These are phyloP conservation scores for Cataglyphis altisquamis DNA, from an alignment of 2,888 invertebrate genomes.

Conservation along the genomic window DNA sequence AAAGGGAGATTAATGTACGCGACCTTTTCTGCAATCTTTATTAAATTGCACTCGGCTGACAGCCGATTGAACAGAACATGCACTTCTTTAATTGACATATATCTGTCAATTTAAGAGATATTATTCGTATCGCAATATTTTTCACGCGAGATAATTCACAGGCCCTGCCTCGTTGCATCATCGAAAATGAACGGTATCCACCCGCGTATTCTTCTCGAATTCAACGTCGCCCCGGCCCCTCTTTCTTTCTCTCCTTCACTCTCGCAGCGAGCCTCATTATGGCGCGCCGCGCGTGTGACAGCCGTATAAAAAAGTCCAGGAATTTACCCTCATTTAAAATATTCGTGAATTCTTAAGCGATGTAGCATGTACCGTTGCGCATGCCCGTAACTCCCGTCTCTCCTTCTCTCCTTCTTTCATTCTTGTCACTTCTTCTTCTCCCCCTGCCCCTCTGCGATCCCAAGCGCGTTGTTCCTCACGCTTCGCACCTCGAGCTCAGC, in stretches of 20 bases:
- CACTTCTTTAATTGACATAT: neutral
- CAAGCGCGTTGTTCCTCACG: conserved; percentile 24
- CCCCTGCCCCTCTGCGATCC: conserved; percentile 7
- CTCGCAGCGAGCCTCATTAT: neutral
- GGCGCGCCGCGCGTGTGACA: conserved; percentile 19
- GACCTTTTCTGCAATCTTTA: neutral
- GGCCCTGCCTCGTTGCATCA: conserved; percentile 1
- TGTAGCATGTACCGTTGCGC: conserved; percentile 72
- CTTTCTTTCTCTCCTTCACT: conserved; percentile 1
- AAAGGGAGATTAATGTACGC: conserved; percentile 52
- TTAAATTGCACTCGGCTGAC: neutral
- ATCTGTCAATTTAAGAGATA: neutral
- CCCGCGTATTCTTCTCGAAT: neutral
- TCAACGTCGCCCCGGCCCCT: neutral
- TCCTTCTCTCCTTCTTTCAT: conserved; percentile 9
- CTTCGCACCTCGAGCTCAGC: conserved; percentile 42
- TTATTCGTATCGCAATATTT: neutral
- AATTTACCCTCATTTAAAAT: conserved; percentile 72
- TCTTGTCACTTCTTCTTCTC: conserved; percentile 56
- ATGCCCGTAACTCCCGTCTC: conserved; percentile 13
- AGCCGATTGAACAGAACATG: neutral
- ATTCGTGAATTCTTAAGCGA: conserved; percentile 74
- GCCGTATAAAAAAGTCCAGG: conserved; percentile 40
- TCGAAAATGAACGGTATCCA: neutral
- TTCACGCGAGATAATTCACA: neutral